Evolutionary conservation across 1,140 invertebrate genomes (phyloP).

Genomic region (Caenorhabditis tropicalis): DNA sequence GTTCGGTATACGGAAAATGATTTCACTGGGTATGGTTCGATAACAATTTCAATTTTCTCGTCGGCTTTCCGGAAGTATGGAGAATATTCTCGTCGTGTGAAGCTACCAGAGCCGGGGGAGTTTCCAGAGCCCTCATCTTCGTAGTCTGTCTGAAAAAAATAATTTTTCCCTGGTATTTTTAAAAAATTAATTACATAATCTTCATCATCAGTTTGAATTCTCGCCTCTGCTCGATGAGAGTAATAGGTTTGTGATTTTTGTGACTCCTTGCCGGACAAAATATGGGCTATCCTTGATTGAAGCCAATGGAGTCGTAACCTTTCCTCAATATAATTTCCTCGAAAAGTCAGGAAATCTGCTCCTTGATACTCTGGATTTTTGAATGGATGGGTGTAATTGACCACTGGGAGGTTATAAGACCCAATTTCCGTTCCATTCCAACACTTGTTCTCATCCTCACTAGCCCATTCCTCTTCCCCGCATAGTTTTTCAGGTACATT

Average conservation of each 20-base stretch:
- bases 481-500: slow-evolving; percentile 23
- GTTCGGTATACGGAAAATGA: background rate
- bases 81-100: background rate
- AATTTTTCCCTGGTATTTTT: background rate
- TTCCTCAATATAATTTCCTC: slow-evolving; percentile 28
- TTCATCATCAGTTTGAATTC: slow-evolving; percentile 23
- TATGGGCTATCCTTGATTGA: background rate
- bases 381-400: slow-evolving; percentile 25
- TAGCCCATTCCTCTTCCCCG: slow-evolving; percentile 3
- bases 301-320: background rate
- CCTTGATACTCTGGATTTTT: slow-evolving; percentile 47
- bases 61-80: background rate
- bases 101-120: background rate
- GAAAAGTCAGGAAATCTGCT: slow-evolving; percentile 4
- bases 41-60: slow-evolving; percentile 18
- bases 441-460: slow-evolving; percentile 10
- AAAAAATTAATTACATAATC: background rate
- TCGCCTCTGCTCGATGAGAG: background rate
- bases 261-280: slow-evolving; percentile 2
- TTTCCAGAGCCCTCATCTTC: background rate
- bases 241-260: background rate
- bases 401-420: background rate
- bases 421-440: slow-evolving; percentile 43
- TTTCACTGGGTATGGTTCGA: slow-evolving; percentile 20
- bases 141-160: background rate